Percentiles rank a stretch among this genome's conserved stretches.
These are phyloP conservation scores for Malacoraja senta DNA, from an alignment of 2,797 vertebrate genomes.

Conservation along the genomic window DNA sequence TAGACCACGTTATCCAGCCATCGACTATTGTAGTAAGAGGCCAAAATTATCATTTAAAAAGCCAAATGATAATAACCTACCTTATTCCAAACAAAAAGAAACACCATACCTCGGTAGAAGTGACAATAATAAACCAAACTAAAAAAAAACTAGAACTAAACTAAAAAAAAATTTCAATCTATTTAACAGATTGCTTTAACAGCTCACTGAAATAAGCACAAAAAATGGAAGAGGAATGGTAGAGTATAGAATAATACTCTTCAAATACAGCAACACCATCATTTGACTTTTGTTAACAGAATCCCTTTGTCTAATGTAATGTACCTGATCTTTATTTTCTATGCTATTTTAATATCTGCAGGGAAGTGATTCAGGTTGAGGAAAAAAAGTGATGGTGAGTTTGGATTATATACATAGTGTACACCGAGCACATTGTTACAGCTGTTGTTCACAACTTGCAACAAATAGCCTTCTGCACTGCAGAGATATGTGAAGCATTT, in stretches of 20 bases:
- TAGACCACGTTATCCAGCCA: background rate
- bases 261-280: slow-evolving; percentile 17
- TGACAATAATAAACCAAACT: too few relatives aligned
- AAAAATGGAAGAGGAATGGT: background rate
- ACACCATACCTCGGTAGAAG: too few relatives aligned
- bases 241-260: background rate
- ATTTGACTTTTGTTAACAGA: background rate
- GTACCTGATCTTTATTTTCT: slow-evolving; percentile 26
- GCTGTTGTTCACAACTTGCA: slow-evolving; percentile 24
- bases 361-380: background rate
- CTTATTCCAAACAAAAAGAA: background rate
- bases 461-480: background rate
- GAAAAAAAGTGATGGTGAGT: background rate
- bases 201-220: background rate
- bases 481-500: background rate
- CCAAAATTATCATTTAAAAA: background rate
- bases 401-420: background rate
- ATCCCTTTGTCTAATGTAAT: slow-evolving; percentile 31
- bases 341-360: slow-evolving; percentile 32
- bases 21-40: background rate
- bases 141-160: too few relatives aligned
- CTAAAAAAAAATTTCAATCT: background rate
- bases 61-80: background rate
- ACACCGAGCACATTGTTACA: slow-evolving; percentile 5
- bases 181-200: background rate